A percentile compares a stretch with the other conserved stretches of the same genome.
These are phyloP conservation scores for Acipenser transmontanus DNA, from an alignment of 2,797 vertebrate species.

Conservation along the genomic window DNA sequence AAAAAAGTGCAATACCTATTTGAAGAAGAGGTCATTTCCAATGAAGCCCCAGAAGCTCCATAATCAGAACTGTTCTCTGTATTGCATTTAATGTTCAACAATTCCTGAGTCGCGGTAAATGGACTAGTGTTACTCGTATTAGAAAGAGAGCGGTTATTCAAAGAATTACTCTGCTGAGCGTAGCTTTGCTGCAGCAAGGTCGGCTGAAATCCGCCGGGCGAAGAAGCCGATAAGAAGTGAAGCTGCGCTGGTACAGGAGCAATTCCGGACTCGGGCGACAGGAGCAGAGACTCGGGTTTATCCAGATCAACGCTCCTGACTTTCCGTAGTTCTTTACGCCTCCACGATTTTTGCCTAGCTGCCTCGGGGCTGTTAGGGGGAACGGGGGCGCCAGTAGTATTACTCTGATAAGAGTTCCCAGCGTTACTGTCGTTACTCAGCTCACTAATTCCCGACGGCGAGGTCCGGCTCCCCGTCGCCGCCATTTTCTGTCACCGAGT, in stretches of 20 bases:
- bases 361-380: slow-evolving; percentile 37
- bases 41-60: slow-evolving; percentile 29
- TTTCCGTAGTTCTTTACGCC: slow-evolving; percentile 73
- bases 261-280: slow-evolving; percentile 45
- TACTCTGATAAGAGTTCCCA: slow-evolving; percentile 29
- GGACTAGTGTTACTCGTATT: slow-evolving; percentile 25
- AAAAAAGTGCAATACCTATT: slow-evolving; percentile 28
- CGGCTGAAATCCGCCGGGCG: slow-evolving; percentile 37
- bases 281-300: slow-evolving; percentile 42
- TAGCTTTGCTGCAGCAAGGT: slow-evolving; percentile 28
- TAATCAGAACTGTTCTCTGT: slow-evolving; percentile 29
- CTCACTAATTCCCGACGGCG: slow-evolving; percentile 62
- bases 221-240: slow-evolving; percentile 47
- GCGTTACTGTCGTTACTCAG: slow-evolving; percentile 33
- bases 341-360: slow-evolving; percentile 60
- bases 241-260: slow-evolving; percentile 34
- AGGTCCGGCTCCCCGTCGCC: slow-evolving; percentile 66
- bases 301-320: slow-evolving; percentile 76
- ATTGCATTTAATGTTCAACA: slow-evolving; percentile 30
- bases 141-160: slow-evolving; percentile 19
- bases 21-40: slow-evolving; percentile 30
- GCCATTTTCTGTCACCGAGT: slow-evolving; percentile 75
- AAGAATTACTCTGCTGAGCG: slow-evolving; percentile 35
- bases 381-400: slow-evolving; percentile 16
- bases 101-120: slow-evolving; percentile 38